A percentile compares a stretch with the other conserved stretches of the same genome.
These are phyloP conservation scores for Drosophila burlai DNA, from an alignment of 1,140 invertebrate genomes.

Conservation along the genomic window DNA sequence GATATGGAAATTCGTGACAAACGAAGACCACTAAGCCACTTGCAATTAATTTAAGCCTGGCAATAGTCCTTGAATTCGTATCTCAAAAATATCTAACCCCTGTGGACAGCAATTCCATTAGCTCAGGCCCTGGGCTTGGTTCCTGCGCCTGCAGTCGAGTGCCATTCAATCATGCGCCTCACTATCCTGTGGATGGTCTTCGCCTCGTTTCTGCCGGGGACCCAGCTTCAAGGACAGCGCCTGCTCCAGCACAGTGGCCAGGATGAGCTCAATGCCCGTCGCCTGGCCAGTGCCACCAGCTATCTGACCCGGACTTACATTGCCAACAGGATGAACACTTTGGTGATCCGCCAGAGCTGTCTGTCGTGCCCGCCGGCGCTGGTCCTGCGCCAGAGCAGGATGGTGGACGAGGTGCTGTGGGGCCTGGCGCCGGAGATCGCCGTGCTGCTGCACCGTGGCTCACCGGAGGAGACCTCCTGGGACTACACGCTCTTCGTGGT, in stretches of 20 bases:
- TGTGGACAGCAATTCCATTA: slow-evolving; percentile 29
- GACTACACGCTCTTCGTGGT: slow-evolving; percentile 66
- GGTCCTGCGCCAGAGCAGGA: slow-evolving; percentile 20
- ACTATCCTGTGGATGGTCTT: slow-evolving; percentile 19
- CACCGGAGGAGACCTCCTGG: slow-evolving; percentile 11
- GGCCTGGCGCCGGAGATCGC: slow-evolving; percentile 20
- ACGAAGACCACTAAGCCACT: neutral
- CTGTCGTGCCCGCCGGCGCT: slow-evolving; percentile 5
- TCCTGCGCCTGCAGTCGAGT: neutral
- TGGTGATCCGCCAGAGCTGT: slow-evolving; percentile 48
- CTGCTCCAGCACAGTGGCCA: neutral
- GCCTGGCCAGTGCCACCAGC: slow-evolving; percentile 36
- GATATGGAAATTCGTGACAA: neutral
- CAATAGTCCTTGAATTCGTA: neutral
- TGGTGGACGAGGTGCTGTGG: slow-evolving; percentile 47
- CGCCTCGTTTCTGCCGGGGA: neutral
- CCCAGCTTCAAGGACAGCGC: neutral
- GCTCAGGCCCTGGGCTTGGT: neutral
- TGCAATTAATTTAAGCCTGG: slow-evolving; percentile 26
- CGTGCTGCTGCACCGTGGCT: slow-evolving; percentile 29
- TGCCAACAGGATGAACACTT: slow-evolving; percentile 54
- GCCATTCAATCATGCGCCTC: slow-evolving; percentile 30
- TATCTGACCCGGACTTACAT: slow-evolving; percentile 42
- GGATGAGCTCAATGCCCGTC: slow-evolving; percentile 25
- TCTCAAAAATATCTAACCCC: neutral